Base-by-base conservation (phyloP, 2,797 vertebrate genomes). In the Cetoscarus ocellatus region DNA sequence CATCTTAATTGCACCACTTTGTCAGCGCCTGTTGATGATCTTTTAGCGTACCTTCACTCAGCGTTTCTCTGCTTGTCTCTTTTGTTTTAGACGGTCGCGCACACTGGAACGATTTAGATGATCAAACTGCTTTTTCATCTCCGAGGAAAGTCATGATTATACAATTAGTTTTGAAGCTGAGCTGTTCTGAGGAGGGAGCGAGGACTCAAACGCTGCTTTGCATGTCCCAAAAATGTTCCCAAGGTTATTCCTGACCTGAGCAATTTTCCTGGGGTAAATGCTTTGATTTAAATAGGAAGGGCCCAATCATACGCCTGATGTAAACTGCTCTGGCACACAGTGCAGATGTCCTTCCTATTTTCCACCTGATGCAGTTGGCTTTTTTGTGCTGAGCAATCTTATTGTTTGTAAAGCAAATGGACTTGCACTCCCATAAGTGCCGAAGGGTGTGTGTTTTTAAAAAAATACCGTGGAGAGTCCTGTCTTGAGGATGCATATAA, bases 1-100 rank as follows among this genome's bases (percentile, higher is more conserved):
- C 74, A 79, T 88, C 79, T 79, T 91, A 92, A 90, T 89, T 87
- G 88, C 76, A 65, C 56, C 85, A 71, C 87, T 84, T 90, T 92
- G 84, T 90, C 86, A 71, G 68, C 19, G 47, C 70, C 79, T 62
- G 89, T 80, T 85, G 78, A 85, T 76, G 73, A 82, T 88, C 80
- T 82, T 82, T 79, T 77, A 17, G 67, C 35, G 19, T 52, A 49
- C 39, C 70, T 69, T 82, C 73, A 73, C 61, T 84, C 73, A 60
- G 57, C 7, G 17, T 43, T 51, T 58, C 67, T 19, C 52, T 18
- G 0, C 70, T 0, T 0, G 57, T 50, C 47, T 73, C 77, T 76
- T 67, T 76, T 74, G 73, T 81, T 73, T 86, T 39, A 63, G 59
- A 39, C 13, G 8, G 17, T 13, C 10, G 0, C 18, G 10, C 59